phyloP scores from a whole-genome alignment of 2,113 vertebrate species.

The Himantopus leucocephalus region DNA sequence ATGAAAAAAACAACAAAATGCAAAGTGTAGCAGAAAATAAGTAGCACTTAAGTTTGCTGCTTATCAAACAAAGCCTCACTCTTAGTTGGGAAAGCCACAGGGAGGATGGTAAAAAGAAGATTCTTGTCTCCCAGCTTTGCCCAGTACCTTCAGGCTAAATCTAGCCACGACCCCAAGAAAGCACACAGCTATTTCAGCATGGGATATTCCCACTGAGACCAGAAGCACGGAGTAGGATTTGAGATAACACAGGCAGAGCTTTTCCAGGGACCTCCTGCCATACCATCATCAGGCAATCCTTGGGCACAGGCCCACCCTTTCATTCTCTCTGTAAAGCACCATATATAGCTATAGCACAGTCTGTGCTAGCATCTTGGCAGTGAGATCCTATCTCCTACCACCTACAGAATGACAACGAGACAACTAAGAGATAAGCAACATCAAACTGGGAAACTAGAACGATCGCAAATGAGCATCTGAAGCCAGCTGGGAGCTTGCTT shows the following conservation, averaged over 20 bases:
- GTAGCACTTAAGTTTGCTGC: neutral
- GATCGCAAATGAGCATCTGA: constrained; percentile 4
- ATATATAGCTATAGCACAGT: neutral
- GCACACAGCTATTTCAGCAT: neutral
- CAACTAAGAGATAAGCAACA: neutral
- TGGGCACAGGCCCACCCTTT: neutral
- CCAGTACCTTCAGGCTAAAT: neutral
- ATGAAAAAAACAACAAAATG: neutral
- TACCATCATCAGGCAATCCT: neutral
- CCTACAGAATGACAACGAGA: constrained; percentile 3
- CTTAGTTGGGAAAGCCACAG: neutral
- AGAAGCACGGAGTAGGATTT: neutral
- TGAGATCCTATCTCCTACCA: neutral
- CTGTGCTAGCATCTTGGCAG: neutral
- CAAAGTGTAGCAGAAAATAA: neutral
- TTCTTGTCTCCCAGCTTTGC: neutral
- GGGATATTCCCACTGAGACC: neutral
- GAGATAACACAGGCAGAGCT: neutral
- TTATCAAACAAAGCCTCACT: neutral
- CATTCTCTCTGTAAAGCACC: neutral
- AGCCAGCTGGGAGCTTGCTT: neutral
- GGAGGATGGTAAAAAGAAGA: neutral
- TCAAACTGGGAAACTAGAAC: neutral
- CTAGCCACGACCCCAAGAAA: neutral
- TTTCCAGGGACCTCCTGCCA: neutral